A percentile compares a stretch with the other conserved stretches of the same genome.
These are phyloP conservation scores for Lordiphosa clarofinis DNA, from an alignment of 1,140 invertebrate genomes.

Conservation along the genomic window DNA sequence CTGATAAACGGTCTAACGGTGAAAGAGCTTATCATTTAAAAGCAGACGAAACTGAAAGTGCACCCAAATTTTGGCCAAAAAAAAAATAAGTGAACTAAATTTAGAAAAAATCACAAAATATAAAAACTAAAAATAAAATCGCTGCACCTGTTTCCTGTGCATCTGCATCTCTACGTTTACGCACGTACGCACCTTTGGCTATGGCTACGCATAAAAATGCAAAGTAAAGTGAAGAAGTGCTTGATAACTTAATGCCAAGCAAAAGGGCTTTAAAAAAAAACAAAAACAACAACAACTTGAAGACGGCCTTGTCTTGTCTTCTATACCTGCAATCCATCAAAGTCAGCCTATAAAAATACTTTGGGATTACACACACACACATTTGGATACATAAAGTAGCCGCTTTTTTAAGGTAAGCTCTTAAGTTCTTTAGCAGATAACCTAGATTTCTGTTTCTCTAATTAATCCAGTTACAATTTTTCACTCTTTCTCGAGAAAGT, in stretches of 20 bases:
- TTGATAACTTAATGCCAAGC: constrained; percentile 41
- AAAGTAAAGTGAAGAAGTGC: constrained; percentile 49
- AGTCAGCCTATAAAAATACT: constrained; percentile 24
- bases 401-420: constrained; percentile 43
- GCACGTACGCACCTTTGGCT: constrained; percentile 66
- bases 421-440: constrained; percentile 29
- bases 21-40: constrained; percentile 2
- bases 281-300: constrained; percentile 24
- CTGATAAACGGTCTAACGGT: constrained; percentile 20
- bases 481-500: constrained; percentile 55
- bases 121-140: constrained; percentile 17
- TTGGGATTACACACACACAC: constrained; percentile 49
- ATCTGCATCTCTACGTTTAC: constrained; percentile 27
- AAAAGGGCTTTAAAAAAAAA: constrained; percentile 32
- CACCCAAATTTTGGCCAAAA: constrained; percentile 1
- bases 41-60: constrained; percentile 45
- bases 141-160: constrained; percentile 65
- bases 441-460: constrained; percentile 28
- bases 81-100: constrained; percentile 22
- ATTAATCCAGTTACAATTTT: constrained; percentile 48
- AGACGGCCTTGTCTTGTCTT: constrained; percentile 59
- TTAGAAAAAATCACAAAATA: constrained; percentile 10
- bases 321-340: constrained; percentile 44
- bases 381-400: constrained; percentile 33
- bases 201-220: constrained; percentile 58